Percentiles rank a stretch among this genome's conserved stretches.
These are phyloP conservation scores for Machimus rusticus DNA, from an alignment of 2,888 invertebrate genomes.

Conservation along the genomic window DNA sequence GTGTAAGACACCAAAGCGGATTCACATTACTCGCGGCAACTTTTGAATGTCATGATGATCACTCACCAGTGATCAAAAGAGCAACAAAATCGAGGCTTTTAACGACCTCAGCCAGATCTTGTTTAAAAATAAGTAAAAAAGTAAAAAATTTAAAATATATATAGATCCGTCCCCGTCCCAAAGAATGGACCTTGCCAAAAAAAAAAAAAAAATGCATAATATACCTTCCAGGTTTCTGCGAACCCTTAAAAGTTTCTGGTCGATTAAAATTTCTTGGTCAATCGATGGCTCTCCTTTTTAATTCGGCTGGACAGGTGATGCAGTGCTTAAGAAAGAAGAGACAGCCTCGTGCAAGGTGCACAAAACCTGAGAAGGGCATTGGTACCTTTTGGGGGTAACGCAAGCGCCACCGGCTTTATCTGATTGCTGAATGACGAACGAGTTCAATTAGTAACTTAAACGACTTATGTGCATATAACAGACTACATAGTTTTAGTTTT, in stretches of 20 bases:
- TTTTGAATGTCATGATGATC: conserved; percentile 26
- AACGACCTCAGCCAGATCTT: background rate
- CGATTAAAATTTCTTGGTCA: background rate
- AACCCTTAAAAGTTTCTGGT: background rate
- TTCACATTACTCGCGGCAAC: conserved; percentile 10
- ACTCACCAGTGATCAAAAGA: conserved; percentile 14
- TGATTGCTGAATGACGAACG: background rate
- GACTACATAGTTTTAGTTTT: background rate
- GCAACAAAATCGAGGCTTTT: conserved; percentile 7
- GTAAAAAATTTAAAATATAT: background rate
- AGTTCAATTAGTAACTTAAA: background rate
- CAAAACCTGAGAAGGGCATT: background rate
- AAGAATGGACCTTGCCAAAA: background rate
- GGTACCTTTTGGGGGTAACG: background rate
- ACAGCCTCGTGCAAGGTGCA: background rate
- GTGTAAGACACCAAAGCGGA: background rate
- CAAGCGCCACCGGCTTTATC: background rate
- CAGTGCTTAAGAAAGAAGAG: background rate
- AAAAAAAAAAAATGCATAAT: background rate
- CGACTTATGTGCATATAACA: background rate
- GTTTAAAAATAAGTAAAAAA: background rate
- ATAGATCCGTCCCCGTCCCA: background rate
- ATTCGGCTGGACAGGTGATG: background rate
- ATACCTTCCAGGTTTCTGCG: background rate
- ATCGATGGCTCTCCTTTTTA: background rate